phyloP scores from a whole-genome alignment of 2,113 vertebrate species.

The Labeo rohita region DNA sequence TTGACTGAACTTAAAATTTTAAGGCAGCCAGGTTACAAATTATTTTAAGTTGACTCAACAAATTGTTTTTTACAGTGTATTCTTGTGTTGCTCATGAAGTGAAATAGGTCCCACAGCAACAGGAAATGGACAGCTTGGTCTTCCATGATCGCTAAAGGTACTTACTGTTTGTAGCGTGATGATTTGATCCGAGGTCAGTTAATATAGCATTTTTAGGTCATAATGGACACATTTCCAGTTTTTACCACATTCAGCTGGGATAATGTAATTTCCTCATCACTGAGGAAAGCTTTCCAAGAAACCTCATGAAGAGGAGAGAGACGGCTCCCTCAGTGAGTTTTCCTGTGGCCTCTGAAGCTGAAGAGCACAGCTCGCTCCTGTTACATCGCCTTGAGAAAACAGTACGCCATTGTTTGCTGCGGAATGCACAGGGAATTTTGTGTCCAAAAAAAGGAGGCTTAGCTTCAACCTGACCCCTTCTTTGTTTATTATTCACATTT shows the following conservation, averaged over 20 bases:
- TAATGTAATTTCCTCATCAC: slow-evolving; percentile 29
- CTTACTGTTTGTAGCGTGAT: not conserved
- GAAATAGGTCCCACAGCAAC: not conserved
- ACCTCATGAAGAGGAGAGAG: not conserved
- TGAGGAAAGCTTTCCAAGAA: slow-evolving; percentile 15
- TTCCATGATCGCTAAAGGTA: not conserved
- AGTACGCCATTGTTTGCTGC: slow-evolving; percentile 62
- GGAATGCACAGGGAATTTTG: slow-evolving; percentile 56
- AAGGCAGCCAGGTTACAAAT: too few species aligned
- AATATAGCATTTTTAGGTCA: not conserved
- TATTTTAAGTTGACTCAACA: too few species aligned
- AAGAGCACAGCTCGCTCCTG: slow-evolving; percentile 46
- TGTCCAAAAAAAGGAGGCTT: slow-evolving; percentile 56
- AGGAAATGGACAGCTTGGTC: not conserved
- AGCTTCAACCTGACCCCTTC: slow-evolving; percentile 44
- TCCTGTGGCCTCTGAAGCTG: slow-evolving; percentile 45
- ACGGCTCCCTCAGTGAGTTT: slow-evolving; percentile 32
- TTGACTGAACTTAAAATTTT: too few species aligned
- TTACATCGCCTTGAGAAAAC: slow-evolving; percentile 57
- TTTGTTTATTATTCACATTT: slow-evolving; percentile 42
- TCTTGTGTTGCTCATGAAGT: not conserved
- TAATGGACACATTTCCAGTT: not conserved
- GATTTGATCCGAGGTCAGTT: not conserved
- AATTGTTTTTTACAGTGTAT: too few species aligned
- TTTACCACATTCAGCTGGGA: not conserved